Evolutionary conservation across 2,888 invertebrate genomes (phyloP), one percentile per base, ranked within the genome.

Genomic region (Polia nebulosa): DNA sequence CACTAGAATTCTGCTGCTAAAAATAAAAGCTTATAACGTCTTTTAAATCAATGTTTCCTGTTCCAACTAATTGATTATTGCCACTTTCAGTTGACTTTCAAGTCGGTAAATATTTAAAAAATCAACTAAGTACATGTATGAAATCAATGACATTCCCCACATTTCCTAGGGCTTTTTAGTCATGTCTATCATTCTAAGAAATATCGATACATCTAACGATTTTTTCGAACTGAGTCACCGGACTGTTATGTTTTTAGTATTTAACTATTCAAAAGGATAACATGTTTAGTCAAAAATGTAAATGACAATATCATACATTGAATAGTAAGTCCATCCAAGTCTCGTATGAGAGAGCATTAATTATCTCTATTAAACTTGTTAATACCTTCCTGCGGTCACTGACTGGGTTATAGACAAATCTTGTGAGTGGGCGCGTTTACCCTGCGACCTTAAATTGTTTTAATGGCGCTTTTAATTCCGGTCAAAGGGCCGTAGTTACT

Each of bases 301-400:
- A 76, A 56, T 67, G 27, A 67, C 20, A 51, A 67, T 51, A 49
- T 44, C 36, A 52, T 45, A 25, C 58, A 60, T 25, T 53, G 22
- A 52, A 57, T 22, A 51, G 13, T 36, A 60, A 29, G 44, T 22
- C 51, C 47, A 20, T 58, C 63, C 51, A 75, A 74, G 52, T 63
- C 52, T 80, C 80, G 74, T 78, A 76, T 81, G 74, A 83, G 85
- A 87, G 89, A 89, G 88, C 85, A 85, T 88, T 93, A 92, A 93
- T 93, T 92, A 86, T 85, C 85, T 85, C 86, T 83, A 92, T 91
- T 92, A 92, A 89, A 85, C 89, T 93, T 87, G 88, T 93, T 92
- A 90, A 89, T 88, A 86, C 86, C 87, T 87, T 89, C 87, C 87
- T 87, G 87, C 80, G 86, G 83, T 84, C 86, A 87, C 73, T 81